phyloP scores from a whole-genome alignment of 2,888 invertebrate genomes.

The Sylvicola fuscatus region DNA sequence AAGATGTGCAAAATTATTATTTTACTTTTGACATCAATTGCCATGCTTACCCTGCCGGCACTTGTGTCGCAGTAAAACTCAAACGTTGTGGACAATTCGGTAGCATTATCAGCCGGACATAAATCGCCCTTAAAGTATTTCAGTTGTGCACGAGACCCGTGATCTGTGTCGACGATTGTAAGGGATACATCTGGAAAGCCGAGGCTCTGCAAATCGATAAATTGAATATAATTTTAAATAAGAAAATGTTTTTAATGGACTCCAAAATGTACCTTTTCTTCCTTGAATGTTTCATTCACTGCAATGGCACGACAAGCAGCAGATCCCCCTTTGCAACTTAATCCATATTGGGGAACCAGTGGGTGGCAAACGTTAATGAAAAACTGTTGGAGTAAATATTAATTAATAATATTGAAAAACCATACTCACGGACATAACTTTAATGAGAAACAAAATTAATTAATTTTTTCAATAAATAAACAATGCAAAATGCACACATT shows the following conservation, averaged over 20 bases:
- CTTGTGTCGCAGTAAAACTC: constrained; percentile 19
- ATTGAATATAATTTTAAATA: not conserved
- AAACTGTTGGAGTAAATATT: constrained; percentile 12
- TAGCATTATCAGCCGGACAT: constrained; percentile 16
- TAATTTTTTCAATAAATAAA: not conserved
- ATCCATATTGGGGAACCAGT: constrained; percentile 21
- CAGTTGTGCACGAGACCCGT: constrained; percentile 15
- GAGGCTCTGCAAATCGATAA: constrained; percentile 16
- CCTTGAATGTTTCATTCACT: constrained; percentile 16
- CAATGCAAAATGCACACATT: not conserved
- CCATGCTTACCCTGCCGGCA: constrained; percentile 17
- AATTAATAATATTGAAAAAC: constrained; percentile 1
- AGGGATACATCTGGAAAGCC: constrained; percentile 19
- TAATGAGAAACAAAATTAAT: not conserved
- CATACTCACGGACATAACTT: constrained; percentile 2
- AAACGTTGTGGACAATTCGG: constrained; percentile 17
- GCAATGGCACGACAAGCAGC: constrained; percentile 19
- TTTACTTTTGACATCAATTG: not conserved
- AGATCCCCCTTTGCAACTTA: constrained; percentile 22
- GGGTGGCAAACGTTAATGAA: constrained; percentile 25
- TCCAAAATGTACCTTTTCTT: constrained; percentile 19
- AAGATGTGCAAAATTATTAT: not conserved
- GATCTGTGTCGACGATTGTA: constrained; percentile 11
- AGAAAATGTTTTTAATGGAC: not conserved
- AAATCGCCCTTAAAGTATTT: constrained; percentile 17